A percentile compares a stretch with the other conserved stretches of the same genome.
Evolutionary conservation across 2,888 invertebrate genomes (phyloP).

Genomic region (Acanthacorydalis orientalis): DNA sequence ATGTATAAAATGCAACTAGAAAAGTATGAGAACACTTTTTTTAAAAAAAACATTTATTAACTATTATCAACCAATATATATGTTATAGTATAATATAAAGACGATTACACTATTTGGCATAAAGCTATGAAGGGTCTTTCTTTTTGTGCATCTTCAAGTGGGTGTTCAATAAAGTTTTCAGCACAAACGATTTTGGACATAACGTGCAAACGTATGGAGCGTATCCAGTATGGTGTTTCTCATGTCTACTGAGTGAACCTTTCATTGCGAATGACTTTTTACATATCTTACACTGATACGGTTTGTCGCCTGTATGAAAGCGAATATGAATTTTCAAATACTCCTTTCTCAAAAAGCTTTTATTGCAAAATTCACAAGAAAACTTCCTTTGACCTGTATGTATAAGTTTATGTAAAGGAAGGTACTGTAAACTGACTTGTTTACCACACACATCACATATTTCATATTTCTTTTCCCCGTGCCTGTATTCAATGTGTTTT

Average conservation of each 20-base stretch:
- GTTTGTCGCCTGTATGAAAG: conserved; percentile 32
- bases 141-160: conserved; percentile 17
- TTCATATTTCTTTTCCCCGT: not conserved
- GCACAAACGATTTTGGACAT: conserved; percentile 38
- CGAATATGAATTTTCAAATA: conserved; percentile 31
- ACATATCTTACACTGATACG: conserved; percentile 35
- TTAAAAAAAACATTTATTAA: no score
- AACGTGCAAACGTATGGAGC: conserved; percentile 33
- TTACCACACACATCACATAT: conserved; percentile 8
- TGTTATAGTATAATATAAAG: no score
- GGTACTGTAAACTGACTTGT: not conserved
- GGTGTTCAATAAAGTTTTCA: conserved; percentile 33
- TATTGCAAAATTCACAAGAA: conserved; percentile 11
- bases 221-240: conserved; percentile 35
- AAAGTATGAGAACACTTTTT: no score
- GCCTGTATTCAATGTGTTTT: not conserved
- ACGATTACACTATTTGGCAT: not conserved
- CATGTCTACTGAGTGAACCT: conserved; percentile 30
- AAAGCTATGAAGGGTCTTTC: not conserved
- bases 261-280: conserved; percentile 34
- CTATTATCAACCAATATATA: no score
- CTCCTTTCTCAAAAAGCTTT: conserved; percentile 21
- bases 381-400: conserved; percentile 1
- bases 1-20: no score
- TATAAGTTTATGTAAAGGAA: conserved; percentile 1